Conservation (phyloP, 2,797 vertebrate species). For the Acanthurus leucopareius region DNA sequence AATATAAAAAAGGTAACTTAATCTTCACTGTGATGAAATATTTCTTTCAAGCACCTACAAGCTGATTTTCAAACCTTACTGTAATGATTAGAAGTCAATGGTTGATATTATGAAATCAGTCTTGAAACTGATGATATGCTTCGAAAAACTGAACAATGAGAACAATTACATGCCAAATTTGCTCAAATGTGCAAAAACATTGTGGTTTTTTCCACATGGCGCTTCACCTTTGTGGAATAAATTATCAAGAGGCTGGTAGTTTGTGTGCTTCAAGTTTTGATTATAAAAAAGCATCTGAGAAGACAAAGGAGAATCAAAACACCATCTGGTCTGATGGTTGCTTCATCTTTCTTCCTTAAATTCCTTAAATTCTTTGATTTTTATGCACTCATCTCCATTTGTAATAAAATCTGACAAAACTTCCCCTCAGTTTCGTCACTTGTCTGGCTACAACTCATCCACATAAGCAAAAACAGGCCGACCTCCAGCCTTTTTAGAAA, state of each 20-base stretch:
- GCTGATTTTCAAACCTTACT: neutral
- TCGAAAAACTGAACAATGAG: neutral
- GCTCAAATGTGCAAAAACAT: neutral
- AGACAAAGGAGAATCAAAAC: slow-evolving; percentile 27
- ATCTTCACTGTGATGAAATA: no score
- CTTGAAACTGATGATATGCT: neutral
- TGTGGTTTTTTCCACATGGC: neutral
- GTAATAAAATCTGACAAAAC: slow-evolving; percentile 32
- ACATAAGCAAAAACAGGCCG: slow-evolving; percentile 7
- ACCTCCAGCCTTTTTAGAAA: slow-evolving; percentile 7
- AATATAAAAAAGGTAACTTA: no score
- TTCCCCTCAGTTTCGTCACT: slow-evolving; percentile 17
- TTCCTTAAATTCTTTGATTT: slow-evolving; percentile 34
- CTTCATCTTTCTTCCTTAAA: slow-evolving; percentile 4
- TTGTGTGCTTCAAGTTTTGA: neutral
- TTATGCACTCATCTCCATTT: slow-evolving; percentile 23
- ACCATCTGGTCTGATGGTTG: slow-evolving; percentile 15
- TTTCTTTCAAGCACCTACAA: neutral
- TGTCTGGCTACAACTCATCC: slow-evolving; percentile 35
- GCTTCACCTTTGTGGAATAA: neutral
- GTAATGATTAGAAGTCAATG: neutral
- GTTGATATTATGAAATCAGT: neutral
- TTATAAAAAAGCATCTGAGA: neutral
- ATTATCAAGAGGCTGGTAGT: neutral
- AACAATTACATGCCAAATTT: neutral